Conservation (phyloP, 2,888 invertebrate genomes). For the Zootermopsis nevadensis region DNA sequence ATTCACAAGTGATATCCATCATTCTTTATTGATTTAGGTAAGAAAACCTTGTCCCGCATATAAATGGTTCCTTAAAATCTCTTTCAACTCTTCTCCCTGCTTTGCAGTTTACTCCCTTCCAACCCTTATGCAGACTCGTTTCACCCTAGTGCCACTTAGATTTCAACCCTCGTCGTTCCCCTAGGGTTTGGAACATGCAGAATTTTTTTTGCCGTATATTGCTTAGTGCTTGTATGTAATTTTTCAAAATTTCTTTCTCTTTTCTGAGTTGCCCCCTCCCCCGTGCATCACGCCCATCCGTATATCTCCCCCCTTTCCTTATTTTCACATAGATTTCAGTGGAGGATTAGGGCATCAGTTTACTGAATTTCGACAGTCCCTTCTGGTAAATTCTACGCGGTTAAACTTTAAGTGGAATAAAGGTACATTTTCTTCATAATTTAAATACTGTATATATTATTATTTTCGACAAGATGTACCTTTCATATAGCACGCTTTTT, state of each 20-base stretch:
- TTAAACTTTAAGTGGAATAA: too few species aligned
- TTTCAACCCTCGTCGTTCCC: not conserved
- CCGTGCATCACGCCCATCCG: not conserved
- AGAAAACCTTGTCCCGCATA: not conserved
- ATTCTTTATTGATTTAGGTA: not conserved
- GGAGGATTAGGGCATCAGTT: conserved; percentile 9
- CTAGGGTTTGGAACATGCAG: conserved; percentile 13
- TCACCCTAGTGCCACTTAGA: conserved; percentile 8
- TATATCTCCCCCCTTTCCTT: not conserved
- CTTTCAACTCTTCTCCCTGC: not conserved
- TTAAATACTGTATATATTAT: too few species aligned
- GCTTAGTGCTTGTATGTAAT: conserved; percentile 15
- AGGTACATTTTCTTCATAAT: too few species aligned
- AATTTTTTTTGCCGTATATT: not conserved
- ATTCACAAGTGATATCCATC: not conserved
- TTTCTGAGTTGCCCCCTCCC: not conserved
- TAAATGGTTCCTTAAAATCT: not conserved
- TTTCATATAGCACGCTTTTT: too few species aligned
- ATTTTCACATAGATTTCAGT: not conserved
- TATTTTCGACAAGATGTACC: too few species aligned
- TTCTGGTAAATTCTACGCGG: not conserved
- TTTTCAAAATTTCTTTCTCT: conserved; percentile 12
- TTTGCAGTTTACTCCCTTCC: not conserved
- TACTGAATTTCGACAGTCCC: not conserved
- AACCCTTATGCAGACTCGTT: not conserved